Evolutionary conservation across 2,797 vertebrate species (phyloP), one percentile per base, ranked within the genome.

Genomic region (Amphiprion clarkii): DNA sequence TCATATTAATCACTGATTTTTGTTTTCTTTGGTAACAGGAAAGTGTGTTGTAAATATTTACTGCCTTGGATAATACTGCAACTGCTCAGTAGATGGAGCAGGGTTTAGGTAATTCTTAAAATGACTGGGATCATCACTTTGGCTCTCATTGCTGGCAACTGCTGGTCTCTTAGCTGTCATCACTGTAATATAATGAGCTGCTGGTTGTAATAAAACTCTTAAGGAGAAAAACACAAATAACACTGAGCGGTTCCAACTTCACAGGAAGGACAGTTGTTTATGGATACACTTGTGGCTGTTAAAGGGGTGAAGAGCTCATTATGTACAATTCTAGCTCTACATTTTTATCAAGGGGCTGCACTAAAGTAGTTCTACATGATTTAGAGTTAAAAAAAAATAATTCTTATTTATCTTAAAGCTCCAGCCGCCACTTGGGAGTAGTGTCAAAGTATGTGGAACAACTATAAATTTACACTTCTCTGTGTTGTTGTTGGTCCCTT

Each of bases 41-140:
- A 70, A 46, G 53, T 59, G 31, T 67, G 60, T 3, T 54, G 17
- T 65, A 51, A 76, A 25, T 17, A 29, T 5, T 54, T 6, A n/a
- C 29, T 33, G 14, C 4, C 16, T 52, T 21, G 23, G 51, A 85
- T 76, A 78, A 67, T 87, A 64, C 82, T 54, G 68, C 59, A 16
- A 70, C 70, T 76, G 62, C 53, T 79, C 86, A 87, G 74, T 71
- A 88, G 86, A 69, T 76, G 84, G 81, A 71, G 80, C 56, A 67
- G 27, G 6, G 7, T 57, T 74, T 19, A 40, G 33, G 13, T 51
- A 36, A 9, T 54, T 62, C 19, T 55, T 5, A 74, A 46, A 53
- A n/a, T 59, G 40, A 54, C 53, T 52, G 8, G 40, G 62, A 63
- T 67, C 49, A 36, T 46, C 6, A 44, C 16, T 1, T 17, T 40